A percentile compares a stretch with the other conserved stretches of the same genome.
These are phyloP conservation scores for Tragopan temminckii DNA, from an alignment of 2,797 vertebrate genomes.

Conservation along the genomic window DNA sequence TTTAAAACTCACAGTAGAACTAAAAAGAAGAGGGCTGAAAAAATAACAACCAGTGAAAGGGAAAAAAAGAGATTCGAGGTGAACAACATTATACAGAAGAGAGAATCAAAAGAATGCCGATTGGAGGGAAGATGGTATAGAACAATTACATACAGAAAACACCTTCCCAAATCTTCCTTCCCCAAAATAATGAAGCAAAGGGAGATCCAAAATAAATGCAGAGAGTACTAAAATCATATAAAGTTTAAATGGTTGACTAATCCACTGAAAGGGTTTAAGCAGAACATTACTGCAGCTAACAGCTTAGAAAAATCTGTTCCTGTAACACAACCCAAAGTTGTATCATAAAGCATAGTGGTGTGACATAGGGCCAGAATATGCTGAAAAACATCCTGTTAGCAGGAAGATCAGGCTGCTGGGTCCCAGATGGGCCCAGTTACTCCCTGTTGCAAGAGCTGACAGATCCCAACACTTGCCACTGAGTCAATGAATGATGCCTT, in stretches of 20 bases:
- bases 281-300: neutral
- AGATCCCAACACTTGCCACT: neutral
- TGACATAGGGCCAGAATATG: neutral
- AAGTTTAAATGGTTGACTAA: neutral
- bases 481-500: neutral
- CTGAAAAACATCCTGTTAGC: neutral
- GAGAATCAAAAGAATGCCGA: neutral
- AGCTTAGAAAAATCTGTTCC: neutral
- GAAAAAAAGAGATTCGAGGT: neutral
- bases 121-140: neutral
- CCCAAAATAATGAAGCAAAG: neutral
- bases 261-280: neutral
- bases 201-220: neutral
- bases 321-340: neutral
- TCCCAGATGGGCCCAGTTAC: neutral
- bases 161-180: neutral
- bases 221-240: neutral
- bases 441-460: neutral
- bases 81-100: neutral
- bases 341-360: neutral
- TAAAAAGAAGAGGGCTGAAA: neutral
- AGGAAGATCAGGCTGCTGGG: neutral
- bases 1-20: neutral
- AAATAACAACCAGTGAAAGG: accelerated
- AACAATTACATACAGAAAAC: neutral